Evolutionary conservation across 2,113 vertebrate genomes (phyloP).

Genomic region (Progne subis): DNA sequence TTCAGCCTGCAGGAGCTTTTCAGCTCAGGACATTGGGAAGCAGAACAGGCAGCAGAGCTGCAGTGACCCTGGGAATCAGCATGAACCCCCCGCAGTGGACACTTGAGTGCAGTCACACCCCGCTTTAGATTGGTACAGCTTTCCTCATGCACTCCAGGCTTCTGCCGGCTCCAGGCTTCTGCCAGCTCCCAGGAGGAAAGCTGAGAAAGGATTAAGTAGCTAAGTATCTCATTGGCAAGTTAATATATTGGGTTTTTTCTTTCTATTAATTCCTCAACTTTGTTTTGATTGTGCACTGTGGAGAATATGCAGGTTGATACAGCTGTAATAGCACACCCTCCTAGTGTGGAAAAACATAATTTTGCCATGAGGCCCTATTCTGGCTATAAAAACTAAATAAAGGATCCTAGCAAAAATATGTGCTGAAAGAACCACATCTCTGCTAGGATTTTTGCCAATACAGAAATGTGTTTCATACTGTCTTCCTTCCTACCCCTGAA

Average conservation of each 20-base stretch:
- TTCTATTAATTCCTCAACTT: conserved; percentile 22
- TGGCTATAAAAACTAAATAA: conserved; percentile 44
- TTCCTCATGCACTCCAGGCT: background rate
- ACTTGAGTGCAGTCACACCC: background rate
- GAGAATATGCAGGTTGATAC: conserved; percentile 4
- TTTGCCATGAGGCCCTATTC: conserved; percentile 4
- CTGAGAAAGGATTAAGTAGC: conserved; percentile 16
- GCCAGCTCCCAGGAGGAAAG: background rate
- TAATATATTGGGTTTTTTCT: background rate
- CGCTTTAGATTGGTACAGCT: background rate
- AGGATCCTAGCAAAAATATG: conserved; percentile 21
- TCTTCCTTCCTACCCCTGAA: background rate
- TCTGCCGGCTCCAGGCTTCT: background rate
- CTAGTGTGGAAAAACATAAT: conserved; percentile 22
- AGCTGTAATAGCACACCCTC: conserved; percentile 5
- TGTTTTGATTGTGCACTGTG: background rate
- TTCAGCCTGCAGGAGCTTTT: background rate
- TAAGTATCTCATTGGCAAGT: background rate
- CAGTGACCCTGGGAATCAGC: background rate
- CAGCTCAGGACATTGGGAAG: background rate
- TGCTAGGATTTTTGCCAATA: conserved; percentile 34
- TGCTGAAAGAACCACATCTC: conserved; percentile 14
- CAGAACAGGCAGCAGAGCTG: background rate
- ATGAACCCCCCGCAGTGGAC: rapidly evolving
- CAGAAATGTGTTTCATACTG: conserved; percentile 18